Conservation (phyloP, 1,140 invertebrate species). For the Habropoda laboriosa region DNA sequence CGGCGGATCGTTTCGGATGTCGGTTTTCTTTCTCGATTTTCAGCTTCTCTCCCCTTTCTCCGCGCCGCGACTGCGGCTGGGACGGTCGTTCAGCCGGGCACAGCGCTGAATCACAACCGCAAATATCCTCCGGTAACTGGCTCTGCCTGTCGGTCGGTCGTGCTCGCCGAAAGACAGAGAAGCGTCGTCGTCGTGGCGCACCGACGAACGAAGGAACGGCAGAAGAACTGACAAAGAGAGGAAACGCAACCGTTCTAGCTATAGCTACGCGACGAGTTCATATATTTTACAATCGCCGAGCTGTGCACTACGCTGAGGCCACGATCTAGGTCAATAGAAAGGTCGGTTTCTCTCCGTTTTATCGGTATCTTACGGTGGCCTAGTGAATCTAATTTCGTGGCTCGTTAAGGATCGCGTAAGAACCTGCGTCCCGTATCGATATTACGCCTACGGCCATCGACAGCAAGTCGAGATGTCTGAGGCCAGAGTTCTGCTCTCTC, state of each 20-base stretch:
- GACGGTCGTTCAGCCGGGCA: constrained; percentile 33
- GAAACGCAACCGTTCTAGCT: background rate
- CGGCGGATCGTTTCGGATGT: constrained; percentile 56
- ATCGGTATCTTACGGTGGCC: constrained; percentile 22
- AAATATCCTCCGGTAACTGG: constrained; percentile 68
- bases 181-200: constrained; percentile 12
- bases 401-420: background rate
- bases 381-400: background rate
- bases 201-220: background rate
- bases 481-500: no score
- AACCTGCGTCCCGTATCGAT: no score
- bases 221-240: constrained; percentile 1
- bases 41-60: constrained; percentile 22
- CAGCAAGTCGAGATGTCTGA: no score
- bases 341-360: constrained; percentile 52
- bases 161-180: constrained; percentile 17
- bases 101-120: constrained; percentile 70
- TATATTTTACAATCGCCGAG: constrained; percentile 30
- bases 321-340: constrained; percentile 68
- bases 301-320: constrained; percentile 51
- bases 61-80: background rate
- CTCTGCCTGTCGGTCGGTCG: constrained; percentile 17
- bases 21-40: constrained; percentile 57
- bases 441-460: no score
- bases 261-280: constrained; percentile 5